Evolutionary conservation across 2,113 vertebrate species (phyloP).

Genomic region (Urocitellus parryii): DNA sequence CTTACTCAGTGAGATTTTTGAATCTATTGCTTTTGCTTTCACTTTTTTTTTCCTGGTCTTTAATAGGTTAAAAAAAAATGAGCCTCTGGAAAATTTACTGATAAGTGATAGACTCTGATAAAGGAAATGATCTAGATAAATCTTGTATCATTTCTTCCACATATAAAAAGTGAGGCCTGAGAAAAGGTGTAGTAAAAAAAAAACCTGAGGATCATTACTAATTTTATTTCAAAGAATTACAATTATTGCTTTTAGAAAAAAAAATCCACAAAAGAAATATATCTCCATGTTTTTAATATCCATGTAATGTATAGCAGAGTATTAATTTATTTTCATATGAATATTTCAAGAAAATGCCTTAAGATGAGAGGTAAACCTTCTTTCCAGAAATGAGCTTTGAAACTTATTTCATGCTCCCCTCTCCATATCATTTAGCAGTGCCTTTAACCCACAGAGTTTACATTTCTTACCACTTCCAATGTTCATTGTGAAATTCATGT

Average conservation of each 20-base stretch:
- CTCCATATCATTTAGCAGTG: background rate
- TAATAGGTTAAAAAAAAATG: background rate
- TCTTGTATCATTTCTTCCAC: background rate
- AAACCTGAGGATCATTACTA: background rate
- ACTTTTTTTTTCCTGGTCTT: background rate
- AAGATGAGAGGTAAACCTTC: background rate
- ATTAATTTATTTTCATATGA: background rate
- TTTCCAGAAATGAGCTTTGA: conserved; percentile 33
- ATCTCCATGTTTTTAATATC: background rate
- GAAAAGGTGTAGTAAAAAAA: background rate
- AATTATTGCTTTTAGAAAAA: background rate
- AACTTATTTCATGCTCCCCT: background rate
- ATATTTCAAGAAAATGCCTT: background rate
- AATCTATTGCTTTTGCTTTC: background rate
- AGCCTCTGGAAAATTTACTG: background rate
- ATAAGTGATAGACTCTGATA: background rate
- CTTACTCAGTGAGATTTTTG: background rate
- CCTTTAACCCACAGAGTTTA: background rate
- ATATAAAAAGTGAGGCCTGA: background rate
- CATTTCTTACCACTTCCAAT: background rate
- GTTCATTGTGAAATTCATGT: background rate
- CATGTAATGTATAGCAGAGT: background rate
- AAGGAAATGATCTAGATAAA: background rate
- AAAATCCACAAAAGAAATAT: background rate
- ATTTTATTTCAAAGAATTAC: background rate